Base-by-base conservation (phyloP, 2,888 invertebrate genomes). In the Lagria hirta region DNA sequence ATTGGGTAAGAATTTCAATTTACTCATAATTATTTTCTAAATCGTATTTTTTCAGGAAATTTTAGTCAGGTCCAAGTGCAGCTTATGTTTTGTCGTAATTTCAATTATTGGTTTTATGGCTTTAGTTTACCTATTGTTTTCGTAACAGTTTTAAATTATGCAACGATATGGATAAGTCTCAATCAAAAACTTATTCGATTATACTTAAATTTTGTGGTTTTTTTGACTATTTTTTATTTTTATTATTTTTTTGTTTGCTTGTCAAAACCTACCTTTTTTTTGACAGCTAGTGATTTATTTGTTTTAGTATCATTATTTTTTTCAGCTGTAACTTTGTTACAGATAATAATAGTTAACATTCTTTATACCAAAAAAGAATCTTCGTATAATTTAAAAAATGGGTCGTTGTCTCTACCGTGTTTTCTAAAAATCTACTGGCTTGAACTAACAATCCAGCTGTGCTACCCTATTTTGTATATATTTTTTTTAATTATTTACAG, bases 281-380 rank as follows among this genome's bases (percentile, higher is more conserved):
- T 61, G 17, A 62, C 59, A 48, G 53, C 57, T 0, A 22, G 58
- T 4, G 61, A 63, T 28, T 42, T 57, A 13, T 60, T 57, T 32
- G 33, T 55, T n/a, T 44, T 55, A 12, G 28, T 55, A 11, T 53
- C 51, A 32, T 36, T 49, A 21, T 12, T 37, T 10, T 61, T 59
- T 45, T 48, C 50, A 7, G 10, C 55, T 24, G n/a, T 54, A n/a
- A 43, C 53, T 2, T 27, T 60, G 10, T 15, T 56, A 14, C 53
- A 57, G 51, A 60, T 53, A 15, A 26, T 58, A 7, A 8, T 56
- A 4, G 12, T 55, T 5, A 50, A 51, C 21, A 37, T 29, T 22
- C 23, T 52, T 10, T 47, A 37, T 15, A 20, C 35, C 2, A 41
- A 26, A 12, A 38, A 49, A 40, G 50, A 52, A 23, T 35, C 24